Evolutionary conservation across 2,113 vertebrate species (phyloP).

Genomic region (Megaceryle maxima): DNA sequence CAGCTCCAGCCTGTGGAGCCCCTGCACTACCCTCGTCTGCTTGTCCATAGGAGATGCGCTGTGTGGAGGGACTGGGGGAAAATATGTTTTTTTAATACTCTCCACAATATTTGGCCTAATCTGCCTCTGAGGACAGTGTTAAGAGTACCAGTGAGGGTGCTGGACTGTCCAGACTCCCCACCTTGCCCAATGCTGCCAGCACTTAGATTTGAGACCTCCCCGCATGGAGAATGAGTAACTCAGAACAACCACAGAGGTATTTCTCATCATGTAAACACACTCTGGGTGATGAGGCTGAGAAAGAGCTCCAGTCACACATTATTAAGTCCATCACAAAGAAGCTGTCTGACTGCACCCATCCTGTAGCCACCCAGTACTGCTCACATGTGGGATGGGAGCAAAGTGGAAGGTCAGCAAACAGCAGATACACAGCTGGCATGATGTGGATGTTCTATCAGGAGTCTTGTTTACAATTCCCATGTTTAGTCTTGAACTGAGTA

Average conservation of each 20-base stretch:
- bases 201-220: neutral
- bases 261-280: neutral
- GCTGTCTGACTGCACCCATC: neutral
- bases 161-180: neutral
- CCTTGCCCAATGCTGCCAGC: neutral
- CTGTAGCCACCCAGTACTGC: neutral
- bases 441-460: neutral
- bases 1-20: neutral
- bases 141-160: neutral
- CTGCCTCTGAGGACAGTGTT: neutral
- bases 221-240: neutral
- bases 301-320: neutral
- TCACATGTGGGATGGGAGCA: neutral
- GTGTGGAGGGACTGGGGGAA: no score
- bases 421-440: fast-evolving
- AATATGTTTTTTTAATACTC: neutral
- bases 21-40: neutral
- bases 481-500: neutral
- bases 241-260: neutral
- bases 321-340: neutral
- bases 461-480: neutral
- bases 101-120: neutral
- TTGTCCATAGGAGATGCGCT: neutral
- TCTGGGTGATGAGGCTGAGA: neutral
- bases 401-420: neutral